These are phyloP conservation scores for Cheilosia impressa DNA, from an alignment of 2,888 invertebrate genomes.

Conservation along the genomic window DNA sequence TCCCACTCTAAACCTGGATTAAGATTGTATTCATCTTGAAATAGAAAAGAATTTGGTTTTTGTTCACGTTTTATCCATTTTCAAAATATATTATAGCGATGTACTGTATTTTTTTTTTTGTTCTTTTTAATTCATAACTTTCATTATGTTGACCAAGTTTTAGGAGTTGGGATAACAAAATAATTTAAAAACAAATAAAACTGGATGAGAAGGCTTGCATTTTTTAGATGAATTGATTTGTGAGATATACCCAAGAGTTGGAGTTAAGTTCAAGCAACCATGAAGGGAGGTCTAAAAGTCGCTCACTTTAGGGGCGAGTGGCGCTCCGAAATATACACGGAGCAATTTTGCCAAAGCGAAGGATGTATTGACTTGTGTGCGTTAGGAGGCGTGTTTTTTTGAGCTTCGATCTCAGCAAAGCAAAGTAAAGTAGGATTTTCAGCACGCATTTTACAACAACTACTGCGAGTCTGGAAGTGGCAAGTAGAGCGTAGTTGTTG, in stretches of 20 bases:
- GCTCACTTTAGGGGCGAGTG: neutral
- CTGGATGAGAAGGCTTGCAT: constrained; percentile 48
- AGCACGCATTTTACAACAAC: no score
- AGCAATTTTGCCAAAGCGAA: no score
- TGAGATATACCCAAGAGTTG: constrained; percentile 17
- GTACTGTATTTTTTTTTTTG: constrained; percentile 26
- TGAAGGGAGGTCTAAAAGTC: constrained; percentile 32
- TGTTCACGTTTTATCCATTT: constrained; percentile 67
- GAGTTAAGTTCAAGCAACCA: constrained; percentile 45
- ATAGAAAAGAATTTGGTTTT: constrained; percentile 81
- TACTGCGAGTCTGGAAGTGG: no score
- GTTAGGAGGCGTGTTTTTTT: no score
- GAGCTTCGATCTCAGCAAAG: no score
- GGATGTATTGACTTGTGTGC: no score
- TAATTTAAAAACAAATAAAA: constrained; percentile 29
- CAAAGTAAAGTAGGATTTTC: no score
- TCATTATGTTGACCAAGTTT: constrained; percentile 63
- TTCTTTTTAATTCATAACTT: constrained; percentile 28
- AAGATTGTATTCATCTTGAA: constrained; percentile 99
- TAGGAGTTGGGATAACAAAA: constrained; percentile 35
- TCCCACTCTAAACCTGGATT: constrained; percentile 99
- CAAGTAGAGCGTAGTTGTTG: no score
- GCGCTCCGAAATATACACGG: no score
- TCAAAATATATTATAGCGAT: constrained; percentile 57
- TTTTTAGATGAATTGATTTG: constrained; percentile 21